Evolutionary conservation across 2,797 vertebrate genomes (phyloP), one percentile per base, ranked within the genome.

Genomic region (Staurois parvus): DNA sequence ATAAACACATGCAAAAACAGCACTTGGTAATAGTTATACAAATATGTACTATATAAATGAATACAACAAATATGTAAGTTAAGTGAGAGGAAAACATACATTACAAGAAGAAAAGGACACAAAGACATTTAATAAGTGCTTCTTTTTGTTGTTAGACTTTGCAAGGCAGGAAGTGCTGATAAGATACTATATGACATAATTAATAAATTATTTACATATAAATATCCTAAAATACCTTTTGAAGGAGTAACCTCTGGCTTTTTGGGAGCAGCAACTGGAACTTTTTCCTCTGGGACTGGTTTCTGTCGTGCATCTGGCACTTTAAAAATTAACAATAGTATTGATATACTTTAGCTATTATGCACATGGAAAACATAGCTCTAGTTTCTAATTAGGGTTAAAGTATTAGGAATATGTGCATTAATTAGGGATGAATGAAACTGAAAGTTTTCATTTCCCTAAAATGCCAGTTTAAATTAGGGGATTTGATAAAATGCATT

Each of bases 261-360:
- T 90, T 88, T 90, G 17, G 0, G 87, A 42, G 67, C 72, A 89
- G 88, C 85, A 85, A 88, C 28, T 13, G 89, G 91, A 80, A 86
- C 85, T 85, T 87, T 75, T 62, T 81, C 91, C 89, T 91, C 92
- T 0, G 90, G 67, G 34, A 73, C 69, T 72, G 88, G 88, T 84
- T 88, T 91, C 88, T 90, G 88, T 87, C 91, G 90, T 88, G 92
- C 84, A 90, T 94, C 93, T 88, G 92, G 90, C 81, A 91, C 91
- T 93, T 94, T 82, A 92, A 92, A 82, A 90, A 88, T 86, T 88
- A 80, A 32, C 70, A 81, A 79, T 72, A 83, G 76, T 89, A 87
- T 59, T 84, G 28, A 62, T 72, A 40, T 80, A 34, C 3, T n/a
- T 64, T 40, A 73, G 48, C 79, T 81, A 59, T 24, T 26, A 11